phyloP scores from a whole-genome alignment of 2,888 invertebrate genomes.

The Ochropleura leucogaster region DNA sequence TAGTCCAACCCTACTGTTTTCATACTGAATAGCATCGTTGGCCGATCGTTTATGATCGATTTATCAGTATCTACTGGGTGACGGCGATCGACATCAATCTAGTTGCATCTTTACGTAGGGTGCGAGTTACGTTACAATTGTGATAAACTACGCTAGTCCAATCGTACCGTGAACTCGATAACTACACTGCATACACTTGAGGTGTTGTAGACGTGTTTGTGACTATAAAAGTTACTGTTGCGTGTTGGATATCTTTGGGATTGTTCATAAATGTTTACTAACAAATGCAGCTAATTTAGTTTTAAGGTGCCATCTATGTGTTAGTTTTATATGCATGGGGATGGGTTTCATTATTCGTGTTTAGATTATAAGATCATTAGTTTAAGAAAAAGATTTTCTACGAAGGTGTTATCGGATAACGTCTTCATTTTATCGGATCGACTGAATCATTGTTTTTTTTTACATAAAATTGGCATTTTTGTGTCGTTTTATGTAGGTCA shows the following conservation, averaged over 20 bases:
- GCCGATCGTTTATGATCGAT: background rate
- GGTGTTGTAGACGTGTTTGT: constrained; percentile 62
- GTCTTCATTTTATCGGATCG: constrained; percentile 9
- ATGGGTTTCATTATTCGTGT: constrained; percentile 43
- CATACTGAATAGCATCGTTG: background rate
- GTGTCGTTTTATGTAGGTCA: constrained; percentile 29
- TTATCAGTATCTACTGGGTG: background rate
- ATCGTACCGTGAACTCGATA: constrained; percentile 27
- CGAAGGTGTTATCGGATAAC: background rate
- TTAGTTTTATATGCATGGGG: constrained; percentile 55
- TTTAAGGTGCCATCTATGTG: constrained; percentile 45
- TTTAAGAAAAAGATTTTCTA: background rate
- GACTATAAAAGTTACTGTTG: constrained; percentile 50
- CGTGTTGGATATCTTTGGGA: constrained; percentile 44
- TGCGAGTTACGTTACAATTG: constrained; percentile 32
- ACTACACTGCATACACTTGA: constrained; percentile 39
- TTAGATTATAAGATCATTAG: constrained; percentile 47
- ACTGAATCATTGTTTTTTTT: background rate
- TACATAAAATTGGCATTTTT: background rate
- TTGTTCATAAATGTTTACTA: constrained; percentile 29
- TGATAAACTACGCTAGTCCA: constrained; percentile 6
- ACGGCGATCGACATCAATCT: constrained; percentile 18
- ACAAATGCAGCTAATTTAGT: constrained; percentile 41
- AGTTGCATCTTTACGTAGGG: constrained; percentile 14
- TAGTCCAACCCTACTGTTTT: background rate